Percentiles rank a stretch among this genome's conserved stretches.
phyloP scores from a whole-genome alignment of 2,888 invertebrate genomes.

The Diplazon laetatorius region DNA sequence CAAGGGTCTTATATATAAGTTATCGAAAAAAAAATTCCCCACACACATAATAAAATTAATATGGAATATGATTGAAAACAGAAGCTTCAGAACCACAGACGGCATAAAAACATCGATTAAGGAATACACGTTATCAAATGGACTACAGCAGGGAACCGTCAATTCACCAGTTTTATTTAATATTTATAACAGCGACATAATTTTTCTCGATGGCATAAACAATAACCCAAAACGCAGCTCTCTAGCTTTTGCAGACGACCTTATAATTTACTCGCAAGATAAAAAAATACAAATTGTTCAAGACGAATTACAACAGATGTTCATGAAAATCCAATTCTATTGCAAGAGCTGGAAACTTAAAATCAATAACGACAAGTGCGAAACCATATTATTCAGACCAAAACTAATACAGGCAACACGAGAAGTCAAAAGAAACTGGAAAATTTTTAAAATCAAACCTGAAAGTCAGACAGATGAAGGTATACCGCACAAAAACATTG shows the following conservation, averaged over 20 bases:
- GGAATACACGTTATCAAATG: neutral
- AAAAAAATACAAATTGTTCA: constrained; percentile 11
- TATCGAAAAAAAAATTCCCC: neutral
- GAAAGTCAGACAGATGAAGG: neutral
- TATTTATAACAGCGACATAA: neutral
- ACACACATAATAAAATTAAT: neutral
- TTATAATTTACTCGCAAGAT: no score
- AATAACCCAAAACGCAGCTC: neutral
- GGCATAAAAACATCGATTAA: neutral
- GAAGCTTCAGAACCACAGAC: neutral
- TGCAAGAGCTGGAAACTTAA: neutral
- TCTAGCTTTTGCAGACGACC: neutral
- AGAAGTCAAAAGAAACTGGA: constrained; percentile 30
- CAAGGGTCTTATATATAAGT: neutral
- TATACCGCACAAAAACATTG: constrained; percentile 24
- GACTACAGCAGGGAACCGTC: neutral
- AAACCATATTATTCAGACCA: no score
- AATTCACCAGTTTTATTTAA: neutral
- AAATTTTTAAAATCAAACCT: constrained; percentile 27
- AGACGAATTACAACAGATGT: constrained; percentile 54
- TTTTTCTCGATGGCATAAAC: neutral
- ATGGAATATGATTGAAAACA: neutral
- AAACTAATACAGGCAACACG: neutral
- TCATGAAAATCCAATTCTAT: constrained; percentile 36
- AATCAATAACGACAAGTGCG: neutral